Base-by-base conservation (phyloP, 2,888 invertebrate genomes). In the Ligdia adustata region DNA sequence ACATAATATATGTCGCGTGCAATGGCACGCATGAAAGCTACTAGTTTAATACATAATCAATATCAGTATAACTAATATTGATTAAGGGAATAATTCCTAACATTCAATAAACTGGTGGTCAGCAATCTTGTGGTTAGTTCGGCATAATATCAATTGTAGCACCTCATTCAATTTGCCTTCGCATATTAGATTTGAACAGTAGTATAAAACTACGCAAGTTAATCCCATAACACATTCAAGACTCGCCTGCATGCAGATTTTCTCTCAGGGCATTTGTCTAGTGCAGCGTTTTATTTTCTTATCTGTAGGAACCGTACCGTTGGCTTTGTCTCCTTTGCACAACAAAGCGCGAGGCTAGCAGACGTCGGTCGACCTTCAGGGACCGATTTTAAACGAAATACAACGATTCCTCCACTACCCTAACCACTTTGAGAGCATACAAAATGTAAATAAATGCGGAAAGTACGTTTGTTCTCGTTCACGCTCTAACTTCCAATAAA, bases 311-410 rank as follows among this genome's bases (percentile, higher is more conserved):
- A 72, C 71, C 62, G 65, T 72, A 69, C 62, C 59, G 59, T 53
- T 66, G 63, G 71, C 71, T 72, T 74, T 74, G 74, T 75, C 72
- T 72, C 69, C 67, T 76, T 72, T 73, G 69, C 69, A 66, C 70
- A 71, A 74, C 75, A 76, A 75, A 81, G 72, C 61, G 63, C 63
- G 62, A 64, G 46, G 24, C 57, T 67, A 62, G 60, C 64, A 66
- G 70, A 73, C 72, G 61, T 59, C 55, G 62, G 57, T 65, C 64
- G 69, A 72, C 69, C 77, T 70, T 72, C 34, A 55, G 79, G 79
- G 80, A 80, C 66, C 74, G 62, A 75, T 78, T 80, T 70, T 73
- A 72, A 71, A 72, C 62, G 67, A 73, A 76, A 79, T 76, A 67
- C 64, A 65, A 64, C 57, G 62, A 68, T 63, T 64, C 62, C 49